These are phyloP conservation scores for Danio tinwini DNA, from an alignment of 2,797 vertebrate species.

Conservation along the genomic window DNA sequence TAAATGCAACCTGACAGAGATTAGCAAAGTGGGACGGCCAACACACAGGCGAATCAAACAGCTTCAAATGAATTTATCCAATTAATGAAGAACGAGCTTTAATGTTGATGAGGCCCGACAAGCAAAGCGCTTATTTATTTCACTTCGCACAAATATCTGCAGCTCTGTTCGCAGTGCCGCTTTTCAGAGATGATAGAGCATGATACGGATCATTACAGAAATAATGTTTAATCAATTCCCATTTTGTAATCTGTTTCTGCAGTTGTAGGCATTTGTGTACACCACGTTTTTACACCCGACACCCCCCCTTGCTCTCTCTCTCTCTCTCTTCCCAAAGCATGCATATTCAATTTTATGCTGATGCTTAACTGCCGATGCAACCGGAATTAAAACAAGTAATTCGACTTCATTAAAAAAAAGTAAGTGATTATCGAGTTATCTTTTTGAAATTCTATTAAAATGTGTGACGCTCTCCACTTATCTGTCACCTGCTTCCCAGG, in stretches of 20 bases:
- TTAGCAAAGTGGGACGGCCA: slow-evolving; percentile 90
- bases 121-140: slow-evolving; percentile 73
- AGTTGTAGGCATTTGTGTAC: slow-evolving; percentile 77
- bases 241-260: slow-evolving; percentile 78
- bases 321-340: slow-evolving; percentile 65
- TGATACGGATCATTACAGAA: slow-evolving; percentile 81
- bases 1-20: slow-evolving; percentile 99
- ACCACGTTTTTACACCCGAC: slow-evolving; percentile 63
- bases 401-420: slow-evolving; percentile 84
- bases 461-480: slow-evolving; percentile 80
- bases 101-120: slow-evolving; percentile 86
- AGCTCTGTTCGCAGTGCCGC: slow-evolving; percentile 54
- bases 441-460: slow-evolving; percentile 88
- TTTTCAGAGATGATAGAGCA: slow-evolving; percentile 75
- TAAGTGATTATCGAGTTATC: slow-evolving; percentile 86
- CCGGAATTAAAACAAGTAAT: slow-evolving; percentile 83
- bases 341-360: slow-evolving; percentile 80
- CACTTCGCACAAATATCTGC: slow-evolving; percentile 76
- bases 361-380: slow-evolving; percentile 78
- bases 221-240: slow-evolving; percentile 81
- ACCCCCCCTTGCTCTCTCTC: not conserved
- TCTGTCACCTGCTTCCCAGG: slow-evolving; percentile 85
- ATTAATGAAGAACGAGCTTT: slow-evolving; percentile 94
- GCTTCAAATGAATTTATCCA: slow-evolving; percentile 95
- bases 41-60: slow-evolving; percentile 88